Base-by-base conservation (phyloP, 2,113 vertebrate genomes). In the Forbesichthys agassizii region DNA sequence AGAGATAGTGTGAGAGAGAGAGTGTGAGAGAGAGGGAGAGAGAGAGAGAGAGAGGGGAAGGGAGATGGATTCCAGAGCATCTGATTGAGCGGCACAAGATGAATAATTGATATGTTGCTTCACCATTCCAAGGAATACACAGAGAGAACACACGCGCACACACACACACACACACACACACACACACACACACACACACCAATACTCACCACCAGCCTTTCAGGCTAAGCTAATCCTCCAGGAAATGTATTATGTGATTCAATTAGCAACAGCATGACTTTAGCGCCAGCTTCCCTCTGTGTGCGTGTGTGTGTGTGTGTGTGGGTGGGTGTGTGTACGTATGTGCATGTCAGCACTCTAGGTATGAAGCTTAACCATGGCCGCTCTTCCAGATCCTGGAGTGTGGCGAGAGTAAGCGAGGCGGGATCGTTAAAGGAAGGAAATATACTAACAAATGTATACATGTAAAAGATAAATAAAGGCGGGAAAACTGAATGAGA, bases 91-190 rank as follows among this genome's bases (percentile, higher is more conserved):
- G 65, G 78, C 72, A 57, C 75, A 33, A 59, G 75, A 88, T 91
- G 80, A 91, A 91, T 91, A 83, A 91, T 89, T 88, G 78, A 89
- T 84, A 64, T 20, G 77, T 33, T 73, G 82, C 56, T 79, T 78
- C 67, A 73, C 82, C 51, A 27, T 81, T 65, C 78, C 64, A 70
- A 62, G 65, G 64, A 87, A 77, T 71, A 66, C 69, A 76, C 72
- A 73, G 63, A 64, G 69, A 46, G 2, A 18, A 58, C 68, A 76
- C 75, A 75, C 75, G 81, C 76, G 79, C 66, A 42, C 36, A 72
- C 79, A 42, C 71, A 64, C 59, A 82, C 82, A 79, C 74, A 66
- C 54, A 79, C 33, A 58, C 68, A 76, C 75, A 75, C 75, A 82
- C 76, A 79, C 66, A 42, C 36, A 74, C 79, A 16, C 16, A 0